Base-by-base conservation (phyloP, 2,888 invertebrate genomes). In the Drosophila dives region DNA sequence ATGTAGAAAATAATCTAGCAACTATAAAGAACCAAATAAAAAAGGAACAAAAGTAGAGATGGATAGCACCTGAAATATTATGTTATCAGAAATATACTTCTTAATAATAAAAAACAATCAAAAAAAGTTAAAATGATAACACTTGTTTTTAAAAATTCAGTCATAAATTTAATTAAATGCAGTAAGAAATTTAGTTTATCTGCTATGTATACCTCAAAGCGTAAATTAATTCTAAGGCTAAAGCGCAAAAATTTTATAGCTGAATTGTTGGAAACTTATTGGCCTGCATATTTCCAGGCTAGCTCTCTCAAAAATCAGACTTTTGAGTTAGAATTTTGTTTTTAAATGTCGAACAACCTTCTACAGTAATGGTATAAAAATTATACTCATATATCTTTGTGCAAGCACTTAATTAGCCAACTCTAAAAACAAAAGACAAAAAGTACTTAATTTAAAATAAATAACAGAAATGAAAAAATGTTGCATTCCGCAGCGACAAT, bases 301-400 rank as follows among this genome's bases (percentile, higher is more conserved):
- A 45, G 7, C 2, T 20, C 7, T 3, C 20, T 12, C 20, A 20
- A 3, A 3, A 3, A 7, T 20, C 2, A 20, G 6, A 20, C 2
- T 3, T n/a, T 11, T 1, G 11, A 11, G 42, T 0, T 20, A 1
- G n/a, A n/a, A 11, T 11, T 1, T 11, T 11, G 29, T 29, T 5
- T n/a, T 11, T 1, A 45, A 15, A 45, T 15, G 3, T 15, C 12
- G 12, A 45, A 0, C 12, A 1, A 45, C 10, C 4, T 4, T 2
- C 4, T n/a, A 5, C 40, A 40, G 2, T n/a, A 10, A 45, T 20
- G 42, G 1, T 20, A 6, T 2, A 42, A 7, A 12, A 42, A 7
- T 12, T 20, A 20, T 12, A 20, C 3, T n/a, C n/a, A n/a, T 10
- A 4, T 40, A 2, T n/a, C 4, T 4, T 10, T n/a, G 4, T 3